Evolutionary conservation across 2,797 vertebrate species (phyloP).

Genomic region (Chanos chanos): DNA sequence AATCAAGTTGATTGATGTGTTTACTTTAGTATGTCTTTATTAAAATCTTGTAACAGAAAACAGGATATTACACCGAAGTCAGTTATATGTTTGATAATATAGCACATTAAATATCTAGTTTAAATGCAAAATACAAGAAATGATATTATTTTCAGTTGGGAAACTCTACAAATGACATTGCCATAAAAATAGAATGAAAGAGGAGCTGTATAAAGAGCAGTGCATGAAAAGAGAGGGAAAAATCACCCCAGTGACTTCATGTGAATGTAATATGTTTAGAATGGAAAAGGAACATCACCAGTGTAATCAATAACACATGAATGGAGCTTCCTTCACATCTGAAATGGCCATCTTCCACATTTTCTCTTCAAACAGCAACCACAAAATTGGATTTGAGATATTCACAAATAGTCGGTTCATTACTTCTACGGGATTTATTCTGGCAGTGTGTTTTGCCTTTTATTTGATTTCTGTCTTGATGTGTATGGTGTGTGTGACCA

Average conservation of each 20-base stretch:
- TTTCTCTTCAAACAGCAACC: slow-evolving; percentile 35
- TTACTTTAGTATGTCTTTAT: background rate
- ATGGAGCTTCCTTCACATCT: slow-evolving; percentile 40
- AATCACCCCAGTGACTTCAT: slow-evolving; percentile 14
- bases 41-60: background rate
- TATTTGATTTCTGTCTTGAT: slow-evolving; percentile 40
- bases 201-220: slow-evolving; percentile 5
- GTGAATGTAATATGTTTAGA: slow-evolving; percentile 42
- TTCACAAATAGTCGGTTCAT: slow-evolving; percentile 47
- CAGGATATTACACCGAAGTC: background rate
- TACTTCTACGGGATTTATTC: slow-evolving; percentile 42
- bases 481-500: slow-evolving; percentile 29
- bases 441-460: slow-evolving; percentile 34
- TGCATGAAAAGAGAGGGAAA: slow-evolving; percentile 2
- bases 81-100: background rate
- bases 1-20: background rate
- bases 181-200: background rate
- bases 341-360: slow-evolving; percentile 46
- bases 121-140: slow-evolving; percentile 7
- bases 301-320: slow-evolving; percentile 47
- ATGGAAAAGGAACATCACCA: slow-evolving; percentile 22
- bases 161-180: background rate
- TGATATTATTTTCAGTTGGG: background rate
- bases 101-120: background rate
- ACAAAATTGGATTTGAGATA: slow-evolving; percentile 47